Percentiles rank a stretch among this genome's conserved stretches.
phyloP scores from a whole-genome alignment of 2,113 vertebrate genomes.

The Calidris pugnax region DNA sequence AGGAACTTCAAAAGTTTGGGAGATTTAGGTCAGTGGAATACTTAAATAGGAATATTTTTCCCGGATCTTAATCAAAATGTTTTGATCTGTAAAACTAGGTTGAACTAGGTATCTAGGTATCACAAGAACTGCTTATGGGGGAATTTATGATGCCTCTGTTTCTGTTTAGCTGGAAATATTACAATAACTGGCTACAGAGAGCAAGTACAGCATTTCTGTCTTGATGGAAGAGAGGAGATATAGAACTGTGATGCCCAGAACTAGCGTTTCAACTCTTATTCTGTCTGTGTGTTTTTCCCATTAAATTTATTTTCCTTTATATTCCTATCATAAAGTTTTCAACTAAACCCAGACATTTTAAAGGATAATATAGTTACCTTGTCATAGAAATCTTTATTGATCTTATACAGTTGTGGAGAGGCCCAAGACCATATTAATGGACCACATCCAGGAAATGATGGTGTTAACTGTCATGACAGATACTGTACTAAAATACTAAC shows the following conservation, averaged over 20 bases:
- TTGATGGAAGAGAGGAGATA: not conserved
- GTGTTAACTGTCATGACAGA: not conserved
- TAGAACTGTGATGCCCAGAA: not conserved
- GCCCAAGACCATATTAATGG: not conserved
- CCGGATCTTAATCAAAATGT: conserved; percentile 14
- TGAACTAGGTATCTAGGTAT: too few relatives aligned
- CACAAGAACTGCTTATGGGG: not conserved
- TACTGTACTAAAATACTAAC: not conserved
- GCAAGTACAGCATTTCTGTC: not conserved
- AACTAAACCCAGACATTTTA: not conserved
- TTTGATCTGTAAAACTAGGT: conserved; percentile 32
- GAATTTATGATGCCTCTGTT: not conserved
- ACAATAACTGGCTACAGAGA: not conserved
- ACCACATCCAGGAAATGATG: not conserved
- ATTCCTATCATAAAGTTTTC: not conserved
- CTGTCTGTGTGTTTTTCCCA: not conserved
- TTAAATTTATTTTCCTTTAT: not conserved
- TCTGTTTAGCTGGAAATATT: not conserved
- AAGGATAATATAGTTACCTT: not conserved
- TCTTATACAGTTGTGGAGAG: not conserved
- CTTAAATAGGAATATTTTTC: not conserved
- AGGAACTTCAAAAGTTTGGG: conserved; percentile 2
- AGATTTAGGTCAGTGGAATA: conserved; percentile 40
- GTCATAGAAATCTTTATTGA: not conserved
- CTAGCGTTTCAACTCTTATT: not conserved